A percentile compares a stretch with the other conserved stretches of the same genome.
Conservation (phyloP, 2,113 vertebrate genomes). For the Psophia crepitans region DNA sequence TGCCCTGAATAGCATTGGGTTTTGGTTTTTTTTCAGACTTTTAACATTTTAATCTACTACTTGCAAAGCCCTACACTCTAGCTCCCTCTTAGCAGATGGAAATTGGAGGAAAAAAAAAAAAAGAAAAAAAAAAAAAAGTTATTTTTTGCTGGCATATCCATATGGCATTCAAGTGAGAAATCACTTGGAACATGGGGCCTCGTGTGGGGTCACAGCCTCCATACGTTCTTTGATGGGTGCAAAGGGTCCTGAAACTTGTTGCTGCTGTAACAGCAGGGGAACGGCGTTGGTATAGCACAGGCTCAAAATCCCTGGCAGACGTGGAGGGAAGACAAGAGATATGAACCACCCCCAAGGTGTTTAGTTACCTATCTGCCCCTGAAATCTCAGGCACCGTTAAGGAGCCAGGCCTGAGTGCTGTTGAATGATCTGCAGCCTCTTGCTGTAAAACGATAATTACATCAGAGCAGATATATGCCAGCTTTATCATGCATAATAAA, state of each 20-base stretch:
- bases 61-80: constrained; percentile 15
- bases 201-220: constrained; percentile 41
- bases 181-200: constrained; percentile 52
- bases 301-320: constrained; percentile 11
- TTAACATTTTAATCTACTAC: constrained; percentile 44
- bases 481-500: not conserved
- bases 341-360: not conserved
- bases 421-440: not conserved
- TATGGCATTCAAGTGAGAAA: constrained; percentile 63
- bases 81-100: constrained; percentile 59
- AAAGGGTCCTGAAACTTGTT: constrained; percentile 57
- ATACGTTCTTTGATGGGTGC: constrained; percentile 55
- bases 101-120: not conserved
- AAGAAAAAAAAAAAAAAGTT: not conserved
- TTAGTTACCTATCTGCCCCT: not conserved
- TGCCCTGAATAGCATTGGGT: not conserved
- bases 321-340: not conserved
- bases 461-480: not conserved
- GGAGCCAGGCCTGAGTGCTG: not conserved
- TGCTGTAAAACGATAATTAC: not conserved
- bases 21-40: not conserved
- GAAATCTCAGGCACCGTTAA: not conserved
- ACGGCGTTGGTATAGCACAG: not conserved
- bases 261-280: not conserved
- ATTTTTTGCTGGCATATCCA: constrained; percentile 59